Percentiles rank a stretch among this genome's conserved stretches.
Evolutionary conservation across 2,797 vertebrate genomes (phyloP).

Genomic region (Ceryle rudis): DNA sequence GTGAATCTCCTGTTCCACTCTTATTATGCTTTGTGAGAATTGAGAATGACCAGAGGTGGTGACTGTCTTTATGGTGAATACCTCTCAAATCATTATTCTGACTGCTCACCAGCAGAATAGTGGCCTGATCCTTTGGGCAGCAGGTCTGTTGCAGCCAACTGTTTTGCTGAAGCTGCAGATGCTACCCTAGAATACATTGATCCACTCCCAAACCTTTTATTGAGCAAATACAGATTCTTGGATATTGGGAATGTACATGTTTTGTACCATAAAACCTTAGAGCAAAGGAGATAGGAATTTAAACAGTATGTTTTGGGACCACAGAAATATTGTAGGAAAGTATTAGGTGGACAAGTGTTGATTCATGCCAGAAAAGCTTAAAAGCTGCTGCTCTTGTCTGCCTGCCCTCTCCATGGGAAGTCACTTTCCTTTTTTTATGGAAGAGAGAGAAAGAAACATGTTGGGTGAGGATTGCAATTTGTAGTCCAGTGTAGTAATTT

Average conservation of each 20-base stretch:
- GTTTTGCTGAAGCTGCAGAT: neutral
- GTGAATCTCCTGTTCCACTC: neutral
- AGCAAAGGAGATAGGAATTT: neutral
- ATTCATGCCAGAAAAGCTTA: neutral
- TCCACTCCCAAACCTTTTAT: neutral
- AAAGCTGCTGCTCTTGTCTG: neutral
- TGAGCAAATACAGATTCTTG: neutral
- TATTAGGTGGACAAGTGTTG: neutral
- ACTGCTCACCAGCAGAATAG: neutral
- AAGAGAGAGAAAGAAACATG: neutral
- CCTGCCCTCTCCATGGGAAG: neutral
- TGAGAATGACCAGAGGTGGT: neutral
- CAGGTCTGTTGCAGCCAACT: neutral
- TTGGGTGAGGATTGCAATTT: neutral
- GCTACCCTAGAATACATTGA: neutral
- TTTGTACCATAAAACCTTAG: neutral
- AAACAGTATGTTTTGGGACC: neutral
- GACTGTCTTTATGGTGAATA: neutral
- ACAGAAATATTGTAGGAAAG: neutral
- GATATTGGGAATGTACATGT: neutral
- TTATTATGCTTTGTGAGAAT: neutral
- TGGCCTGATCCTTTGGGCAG: neutral
- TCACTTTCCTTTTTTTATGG: neutral
- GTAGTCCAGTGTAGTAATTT: neutral
- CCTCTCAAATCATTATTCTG: neutral